A percentile compares a stretch with the other conserved stretches of the same genome.
Conservation (phyloP, 2,888 invertebrate genomes). For the Byasa hedistus region DNA sequence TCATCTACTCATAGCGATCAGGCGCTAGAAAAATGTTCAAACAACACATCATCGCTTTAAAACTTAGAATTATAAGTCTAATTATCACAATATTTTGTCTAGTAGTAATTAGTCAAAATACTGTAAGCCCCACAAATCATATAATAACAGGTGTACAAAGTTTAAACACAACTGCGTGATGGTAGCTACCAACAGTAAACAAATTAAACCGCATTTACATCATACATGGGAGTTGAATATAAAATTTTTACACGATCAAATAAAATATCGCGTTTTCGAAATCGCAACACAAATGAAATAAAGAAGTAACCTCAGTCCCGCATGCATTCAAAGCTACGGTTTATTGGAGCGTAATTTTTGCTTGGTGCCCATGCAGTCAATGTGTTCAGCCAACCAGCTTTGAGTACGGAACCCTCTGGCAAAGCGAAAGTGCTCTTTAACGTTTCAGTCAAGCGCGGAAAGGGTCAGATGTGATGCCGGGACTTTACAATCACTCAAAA, state of each 20-base stretch:
- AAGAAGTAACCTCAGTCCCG: constrained; percentile 2
- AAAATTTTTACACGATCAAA: neutral
- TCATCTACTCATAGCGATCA: too few species aligned
- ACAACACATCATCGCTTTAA: too few species aligned
- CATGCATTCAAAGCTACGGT: constrained; percentile 22
- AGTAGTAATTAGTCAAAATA: too few species aligned
- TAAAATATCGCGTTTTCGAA: constrained; percentile 3
- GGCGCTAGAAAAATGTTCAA: too few species aligned
- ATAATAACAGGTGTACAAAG: too few species aligned
- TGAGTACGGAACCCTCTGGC: constrained; percentile 8
- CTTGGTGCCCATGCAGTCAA: constrained; percentile 23
- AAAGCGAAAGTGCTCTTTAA: constrained; percentile 21
- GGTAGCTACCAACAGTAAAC: neutral
- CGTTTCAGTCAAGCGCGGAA: constrained; percentile 27
- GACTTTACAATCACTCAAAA: constrained; percentile 11
- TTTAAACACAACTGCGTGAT: neutral
- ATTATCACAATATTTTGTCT: too few species aligned
- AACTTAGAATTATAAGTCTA: too few species aligned
- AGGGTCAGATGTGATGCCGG: constrained; percentile 14
- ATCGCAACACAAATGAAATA: constrained; percentile 1
- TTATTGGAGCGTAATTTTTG: constrained; percentile 25
- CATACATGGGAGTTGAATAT: neutral
- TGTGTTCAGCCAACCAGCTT: constrained; percentile 25
- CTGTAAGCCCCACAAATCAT: too few species aligned
- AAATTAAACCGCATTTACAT: neutral